A percentile compares a stretch with the other conserved stretches of the same genome.
These are phyloP conservation scores for Ptychobarbus kaznakovi DNA, from an alignment of 2,797 vertebrate species.

Conservation along the genomic window DNA sequence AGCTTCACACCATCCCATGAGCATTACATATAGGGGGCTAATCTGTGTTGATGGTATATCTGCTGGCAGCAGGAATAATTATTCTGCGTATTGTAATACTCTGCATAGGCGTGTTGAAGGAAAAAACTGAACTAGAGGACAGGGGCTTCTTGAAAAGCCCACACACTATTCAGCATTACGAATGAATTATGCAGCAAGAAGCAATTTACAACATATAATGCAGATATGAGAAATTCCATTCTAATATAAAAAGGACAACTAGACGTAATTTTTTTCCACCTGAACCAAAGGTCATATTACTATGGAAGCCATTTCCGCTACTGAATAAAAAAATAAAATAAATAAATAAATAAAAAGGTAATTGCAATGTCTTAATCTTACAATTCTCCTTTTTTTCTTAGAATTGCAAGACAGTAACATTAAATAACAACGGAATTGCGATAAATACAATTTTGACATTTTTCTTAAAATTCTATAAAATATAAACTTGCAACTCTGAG, in stretches of 20 bases:
- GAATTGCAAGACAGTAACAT: background rate
- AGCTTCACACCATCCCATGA: constrained; percentile 14
- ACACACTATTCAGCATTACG: background rate
- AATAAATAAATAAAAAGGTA: background rate
- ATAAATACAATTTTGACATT: no score
- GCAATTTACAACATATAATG: background rate
- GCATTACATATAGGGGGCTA: constrained; percentile 13
- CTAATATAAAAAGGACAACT: background rate
- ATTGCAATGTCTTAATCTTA: background rate
- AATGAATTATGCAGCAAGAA: background rate
- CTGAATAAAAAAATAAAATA: background rate
- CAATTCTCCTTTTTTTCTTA: background rate
- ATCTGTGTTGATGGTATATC: background rate
- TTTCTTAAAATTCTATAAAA: no score
- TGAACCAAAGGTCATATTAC: background rate
- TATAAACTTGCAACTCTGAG: no score
- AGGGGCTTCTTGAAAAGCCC: background rate
- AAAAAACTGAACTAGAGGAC: background rate
- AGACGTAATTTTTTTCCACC: background rate
- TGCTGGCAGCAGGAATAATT: constrained; percentile 27
- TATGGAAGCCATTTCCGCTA: background rate
- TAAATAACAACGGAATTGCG: background rate
- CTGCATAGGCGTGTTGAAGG: background rate
- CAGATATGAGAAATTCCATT: background rate
- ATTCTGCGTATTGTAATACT: background rate